Evolutionary conservation across 2,797 vertebrate genomes (phyloP), one percentile per base, ranked within the genome.

Genomic region (Sebastes ruberrimus): DNA sequence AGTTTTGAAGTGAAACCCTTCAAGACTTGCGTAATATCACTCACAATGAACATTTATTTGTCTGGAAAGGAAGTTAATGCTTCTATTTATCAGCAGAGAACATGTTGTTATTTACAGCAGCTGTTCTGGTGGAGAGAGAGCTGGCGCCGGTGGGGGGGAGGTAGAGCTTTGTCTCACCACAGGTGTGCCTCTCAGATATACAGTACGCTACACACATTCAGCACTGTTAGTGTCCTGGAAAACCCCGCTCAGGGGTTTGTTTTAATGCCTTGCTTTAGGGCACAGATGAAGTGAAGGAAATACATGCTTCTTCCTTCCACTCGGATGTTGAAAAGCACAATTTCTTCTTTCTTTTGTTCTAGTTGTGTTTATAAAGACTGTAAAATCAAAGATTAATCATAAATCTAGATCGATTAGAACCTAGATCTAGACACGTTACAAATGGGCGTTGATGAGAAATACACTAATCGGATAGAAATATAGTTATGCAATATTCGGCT

Each of bases 61-160:
- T 71, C 11, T 67, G 16, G 11, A 71, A 71, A 56, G 13, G 7
- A 33, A 67, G 74, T 56, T 32, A 33, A 66, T 22, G 53, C 49
- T 23, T 59, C 9, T 57, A 68, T 77, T 77, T 65, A 77, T 68
- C 63, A 68, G 28, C 28, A 1, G 2, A 55, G 62, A 71, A 71
- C 55, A 76, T 49, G 56, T 60, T 67, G 62, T 55, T 68, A 82
- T 77, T 60, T 73, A 38, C 33, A 73, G 74, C 68, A 73, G 69
- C 46, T 72, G 56, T 71, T 72, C 20, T 46, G 68, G 42, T 56
- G 33, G 30, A 76, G 68, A 76, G 68, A 23, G 53, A 66, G 38
- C 62, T 82, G 80, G 46, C 56, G 38, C 38, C 13, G 7, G 46
- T 7, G 46, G 55, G 61, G 38, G 53, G 61, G 30, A 42, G 55